These are phyloP conservation scores for Drosophila suzukii DNA, from an alignment of 1,140 invertebrate genomes.

Conservation along the genomic window DNA sequence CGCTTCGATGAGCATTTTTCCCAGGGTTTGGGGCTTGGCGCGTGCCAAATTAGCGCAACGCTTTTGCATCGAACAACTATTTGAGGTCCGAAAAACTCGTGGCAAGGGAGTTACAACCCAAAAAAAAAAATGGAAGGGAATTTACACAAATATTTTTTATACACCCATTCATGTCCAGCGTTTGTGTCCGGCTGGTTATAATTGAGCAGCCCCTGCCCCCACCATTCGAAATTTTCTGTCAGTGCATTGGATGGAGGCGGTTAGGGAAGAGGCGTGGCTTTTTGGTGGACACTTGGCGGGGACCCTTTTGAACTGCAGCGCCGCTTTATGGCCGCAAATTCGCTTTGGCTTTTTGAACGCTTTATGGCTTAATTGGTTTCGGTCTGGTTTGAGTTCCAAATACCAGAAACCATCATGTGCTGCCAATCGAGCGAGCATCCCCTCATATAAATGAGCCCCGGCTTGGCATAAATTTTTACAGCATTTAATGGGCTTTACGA, in stretches of 20 bases:
- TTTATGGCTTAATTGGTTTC: conserved; percentile 79
- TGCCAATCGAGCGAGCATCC: conserved; percentile 40
- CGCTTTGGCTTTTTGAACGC: conserved; percentile 80
- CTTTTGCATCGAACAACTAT: conserved; percentile 69
- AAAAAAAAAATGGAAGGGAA: too few species aligned
- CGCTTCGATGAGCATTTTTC: conserved; percentile 57
- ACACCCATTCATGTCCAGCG: conserved; percentile 9
- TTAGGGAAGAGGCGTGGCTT: neutral
- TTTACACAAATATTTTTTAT: conserved; percentile 7
- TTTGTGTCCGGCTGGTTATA: conserved; percentile 13
- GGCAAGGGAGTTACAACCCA: neutral
- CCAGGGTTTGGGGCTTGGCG: conserved; percentile 40
- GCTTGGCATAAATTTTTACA: conserved; percentile 65
- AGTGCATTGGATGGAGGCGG: conserved; percentile 2
- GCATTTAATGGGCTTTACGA: conserved; percentile 78
- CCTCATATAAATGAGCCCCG: conserved; percentile 34
- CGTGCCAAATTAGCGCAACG: conserved; percentile 78
- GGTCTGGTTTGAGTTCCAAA: neutral
- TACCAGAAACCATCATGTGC: neutral
- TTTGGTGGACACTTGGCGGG: conserved; percentile 18
- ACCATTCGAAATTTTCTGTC: too few species aligned
- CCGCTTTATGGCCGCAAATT: conserved; percentile 78
- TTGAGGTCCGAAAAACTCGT: conserved; percentile 21
- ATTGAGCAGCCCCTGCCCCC: conserved; percentile 21
- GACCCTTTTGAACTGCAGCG: conserved; percentile 52